These are phyloP conservation scores for Epicauta chinensis DNA, from an alignment of 1,140 invertebrate genomes.

Conservation along the genomic window DNA sequence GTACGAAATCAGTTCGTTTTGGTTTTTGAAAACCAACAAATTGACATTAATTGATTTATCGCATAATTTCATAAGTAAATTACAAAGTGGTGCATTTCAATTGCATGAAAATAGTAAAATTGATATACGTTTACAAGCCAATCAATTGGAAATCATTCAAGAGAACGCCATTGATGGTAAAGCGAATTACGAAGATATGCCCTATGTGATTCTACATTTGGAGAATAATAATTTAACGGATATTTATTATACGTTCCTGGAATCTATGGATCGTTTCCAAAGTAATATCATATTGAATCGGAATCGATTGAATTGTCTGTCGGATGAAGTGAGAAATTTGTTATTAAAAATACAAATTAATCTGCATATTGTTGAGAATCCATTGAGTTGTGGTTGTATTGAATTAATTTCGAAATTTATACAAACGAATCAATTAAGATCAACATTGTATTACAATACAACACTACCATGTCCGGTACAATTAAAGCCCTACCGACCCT, in stretches of 20 bases:
- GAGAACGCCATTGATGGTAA: neutral
- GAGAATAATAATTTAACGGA: conserved; percentile 2
- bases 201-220: neutral
- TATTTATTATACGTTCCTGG: neutral
- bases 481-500: neutral
- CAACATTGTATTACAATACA: neutral
- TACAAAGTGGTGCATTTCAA: neutral
- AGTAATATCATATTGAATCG: conserved; percentile 17
- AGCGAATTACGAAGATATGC: neutral
- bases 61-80: conserved; percentile 4
- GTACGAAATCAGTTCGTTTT: conserved; percentile 1
- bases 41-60: conserved; percentile 1
- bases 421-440: neutral
- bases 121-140: neutral
- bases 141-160: conserved; percentile 2
- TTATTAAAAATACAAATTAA: conserved; percentile 7
- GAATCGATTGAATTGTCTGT: conserved; percentile 10
- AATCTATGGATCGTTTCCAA: neutral
- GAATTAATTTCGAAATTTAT: conserved; percentile 3
- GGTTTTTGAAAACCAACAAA: conserved; percentile 1
- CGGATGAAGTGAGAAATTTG: conserved; percentile 16
- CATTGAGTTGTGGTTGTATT: conserved; percentile 22
- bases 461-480: neutral
- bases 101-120: conserved; percentile 1
- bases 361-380: conserved; percentile 18